Evolutionary conservation across 2,888 invertebrate species (phyloP).

Genomic region (Tribolium freemani): DNA sequence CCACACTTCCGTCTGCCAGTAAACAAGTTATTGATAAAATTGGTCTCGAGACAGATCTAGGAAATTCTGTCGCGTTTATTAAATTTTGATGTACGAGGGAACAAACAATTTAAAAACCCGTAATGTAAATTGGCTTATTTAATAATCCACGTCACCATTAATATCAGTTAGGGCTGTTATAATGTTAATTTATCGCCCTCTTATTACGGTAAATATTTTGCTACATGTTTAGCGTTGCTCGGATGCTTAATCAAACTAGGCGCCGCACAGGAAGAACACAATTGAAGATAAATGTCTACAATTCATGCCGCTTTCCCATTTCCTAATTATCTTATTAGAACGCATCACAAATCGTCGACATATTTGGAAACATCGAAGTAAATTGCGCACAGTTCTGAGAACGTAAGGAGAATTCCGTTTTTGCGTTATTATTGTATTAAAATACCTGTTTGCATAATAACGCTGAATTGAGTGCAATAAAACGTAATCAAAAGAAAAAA

Average conservation of each 20-base stretch:
- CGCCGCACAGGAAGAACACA: slow-evolving; percentile 49
- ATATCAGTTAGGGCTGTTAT: slow-evolving; percentile 34
- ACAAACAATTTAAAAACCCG: background rate
- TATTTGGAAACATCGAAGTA: background rate
- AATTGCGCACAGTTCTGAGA: background rate
- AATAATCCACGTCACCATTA: slow-evolving; percentile 31
- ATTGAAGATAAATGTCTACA: slow-evolving; percentile 40
- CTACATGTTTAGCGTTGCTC: slow-evolving; percentile 39
- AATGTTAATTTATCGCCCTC: slow-evolving; percentile 32
- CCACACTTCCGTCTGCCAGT: no score
- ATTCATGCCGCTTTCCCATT: slow-evolving; percentile 23
- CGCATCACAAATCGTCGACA: background rate
- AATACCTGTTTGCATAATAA: background rate
- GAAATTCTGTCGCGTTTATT: background rate
- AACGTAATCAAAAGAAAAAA: background rate
- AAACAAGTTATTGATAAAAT: no score
- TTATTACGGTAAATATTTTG: slow-evolving; percentile 41
- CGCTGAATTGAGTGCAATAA: background rate
- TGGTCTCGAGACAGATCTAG: no score
- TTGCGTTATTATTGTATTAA: background rate
- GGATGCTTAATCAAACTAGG: slow-evolving; percentile 45
- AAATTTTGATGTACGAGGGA: background rate
- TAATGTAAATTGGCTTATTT: slow-evolving; percentile 27
- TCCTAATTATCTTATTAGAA: background rate
- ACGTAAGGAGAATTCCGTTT: background rate